phyloP scores from a whole-genome alignment of 2,797 vertebrate genomes.

The Sphaeramia orbicularis region DNA sequence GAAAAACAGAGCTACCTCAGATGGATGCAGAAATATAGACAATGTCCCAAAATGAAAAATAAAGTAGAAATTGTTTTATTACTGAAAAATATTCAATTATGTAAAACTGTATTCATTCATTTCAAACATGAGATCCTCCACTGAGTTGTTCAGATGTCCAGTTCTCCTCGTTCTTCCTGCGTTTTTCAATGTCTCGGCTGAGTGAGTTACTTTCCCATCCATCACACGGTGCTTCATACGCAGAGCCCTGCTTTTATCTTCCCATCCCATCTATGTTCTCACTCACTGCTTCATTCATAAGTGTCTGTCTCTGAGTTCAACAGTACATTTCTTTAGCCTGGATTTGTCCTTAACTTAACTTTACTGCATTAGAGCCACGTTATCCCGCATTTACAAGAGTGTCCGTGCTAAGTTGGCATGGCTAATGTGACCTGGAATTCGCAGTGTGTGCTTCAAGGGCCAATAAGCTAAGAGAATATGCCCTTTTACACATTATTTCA shows the following conservation, averaged over 20 bases:
- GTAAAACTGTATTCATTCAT: no score
- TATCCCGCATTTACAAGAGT: no score
- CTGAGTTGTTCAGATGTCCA: conserved; percentile 39
- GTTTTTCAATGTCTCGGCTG: conserved; percentile 25
- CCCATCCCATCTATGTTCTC: conserved; percentile 48
- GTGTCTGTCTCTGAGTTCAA: conserved; percentile 11
- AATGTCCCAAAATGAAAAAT: no score
- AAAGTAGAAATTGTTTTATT: no score
- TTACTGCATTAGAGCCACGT: no score
- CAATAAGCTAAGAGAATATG: no score
- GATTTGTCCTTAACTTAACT: conserved; percentile 4
- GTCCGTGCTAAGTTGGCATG: no score
- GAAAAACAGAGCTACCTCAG: conserved; percentile 26
- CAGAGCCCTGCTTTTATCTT: conserved; percentile 50
- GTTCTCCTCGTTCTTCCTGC: conserved; percentile 12
- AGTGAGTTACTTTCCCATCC: conserved; percentile 52
- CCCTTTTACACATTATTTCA: no score
- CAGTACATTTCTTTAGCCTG: conserved; percentile 11
- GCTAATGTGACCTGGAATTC: no score
- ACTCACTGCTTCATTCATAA: conserved; percentile 18
- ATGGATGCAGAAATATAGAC: no score
- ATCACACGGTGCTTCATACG: conserved; percentile 55
- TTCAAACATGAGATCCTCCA: conserved; percentile 15
- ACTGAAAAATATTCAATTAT: no score
- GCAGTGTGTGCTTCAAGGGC: no score